Percentiles rank a stretch among this genome's conserved stretches.
Conservation (phyloP, 2,888 invertebrate species). For the Aelia acuminata region DNA sequence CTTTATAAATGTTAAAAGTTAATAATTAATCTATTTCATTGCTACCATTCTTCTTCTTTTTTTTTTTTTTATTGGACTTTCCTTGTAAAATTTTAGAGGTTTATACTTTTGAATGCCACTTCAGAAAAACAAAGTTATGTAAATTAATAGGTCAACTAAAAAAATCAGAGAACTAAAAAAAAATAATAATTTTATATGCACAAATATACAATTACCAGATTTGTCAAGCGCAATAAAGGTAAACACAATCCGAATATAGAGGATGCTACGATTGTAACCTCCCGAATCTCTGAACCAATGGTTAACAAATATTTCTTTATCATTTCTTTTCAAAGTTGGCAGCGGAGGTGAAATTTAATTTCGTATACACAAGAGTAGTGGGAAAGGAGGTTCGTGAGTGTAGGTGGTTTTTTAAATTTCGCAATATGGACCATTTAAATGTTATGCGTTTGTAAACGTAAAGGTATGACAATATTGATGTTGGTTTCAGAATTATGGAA, state of each 20-base stretch:
- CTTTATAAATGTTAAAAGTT: too few relatives aligned
- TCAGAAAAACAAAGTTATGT: background rate
- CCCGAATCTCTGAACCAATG: constrained; percentile 15
- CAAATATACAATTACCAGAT: constrained; percentile 19
- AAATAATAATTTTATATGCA: background rate
- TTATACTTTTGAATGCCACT: background rate
- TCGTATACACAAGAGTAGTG: constrained; percentile 52
- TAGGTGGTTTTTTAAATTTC: constrained; percentile 48
- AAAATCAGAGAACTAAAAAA: background rate
- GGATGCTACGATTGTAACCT: background rate
- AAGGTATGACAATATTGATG: background rate
- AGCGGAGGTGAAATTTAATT: constrained; percentile 49
- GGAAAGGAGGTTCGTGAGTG: constrained; percentile 38
- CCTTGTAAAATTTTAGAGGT: too few relatives aligned
- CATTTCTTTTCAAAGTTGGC: constrained; percentile 53
- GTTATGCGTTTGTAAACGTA: background rate
- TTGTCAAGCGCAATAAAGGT: background rate
- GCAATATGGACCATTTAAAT: constrained; percentile 42
- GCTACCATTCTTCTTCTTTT: too few relatives aligned
- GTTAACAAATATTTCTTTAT: constrained; percentile 16
- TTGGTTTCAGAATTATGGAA: constrained; percentile 43
- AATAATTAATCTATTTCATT: too few relatives aligned
- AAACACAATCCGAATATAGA: background rate
- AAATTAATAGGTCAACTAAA: background rate
- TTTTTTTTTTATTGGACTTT: too few relatives aligned